Evolutionary conservation across 2,888 invertebrate species (phyloP).

Genomic region (Chloroclystis v-ata): DNA sequence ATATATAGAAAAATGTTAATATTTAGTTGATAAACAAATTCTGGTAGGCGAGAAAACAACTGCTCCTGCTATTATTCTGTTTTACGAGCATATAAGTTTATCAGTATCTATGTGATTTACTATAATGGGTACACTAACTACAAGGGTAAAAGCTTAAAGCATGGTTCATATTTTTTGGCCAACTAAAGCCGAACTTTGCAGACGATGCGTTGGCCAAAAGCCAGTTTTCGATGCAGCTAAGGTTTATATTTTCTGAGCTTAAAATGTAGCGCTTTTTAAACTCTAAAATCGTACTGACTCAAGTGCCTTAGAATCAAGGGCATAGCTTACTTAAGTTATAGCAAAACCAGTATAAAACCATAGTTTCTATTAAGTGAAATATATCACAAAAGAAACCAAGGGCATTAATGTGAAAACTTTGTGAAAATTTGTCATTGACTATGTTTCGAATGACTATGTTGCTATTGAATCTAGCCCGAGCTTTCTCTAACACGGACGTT

Average conservation of each 20-base stretch:
- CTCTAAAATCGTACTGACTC: no score
- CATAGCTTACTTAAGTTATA: no score
- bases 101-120: slow-evolving; percentile 2
- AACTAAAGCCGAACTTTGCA: slow-evolving; percentile 18
- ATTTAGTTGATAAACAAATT: no score
- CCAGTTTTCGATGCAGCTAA: slow-evolving; percentile 21
- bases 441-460: background rate
- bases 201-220: slow-evolving; percentile 23
- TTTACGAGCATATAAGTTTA: background rate
- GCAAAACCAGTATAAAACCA: no score
- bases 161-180: slow-evolving; percentile 21
- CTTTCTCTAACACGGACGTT: slow-evolving; percentile 11
- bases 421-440: no score
- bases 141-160: slow-evolving; percentile 11
- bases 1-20: no score
- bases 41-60: no score
- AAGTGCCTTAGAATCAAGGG: no score
- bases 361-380: no score
- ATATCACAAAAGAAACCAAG: no score
- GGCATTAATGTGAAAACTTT: no score
- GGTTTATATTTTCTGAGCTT: slow-evolving; percentile 12
- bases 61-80: background rate
- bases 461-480: background rate
- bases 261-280: slow-evolving; percentile 1
- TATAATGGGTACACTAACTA: slow-evolving; percentile 2